These are phyloP conservation scores for Protaetia brevitarsis DNA, from an alignment of 1,140 invertebrate genomes.

Conservation along the genomic window DNA sequence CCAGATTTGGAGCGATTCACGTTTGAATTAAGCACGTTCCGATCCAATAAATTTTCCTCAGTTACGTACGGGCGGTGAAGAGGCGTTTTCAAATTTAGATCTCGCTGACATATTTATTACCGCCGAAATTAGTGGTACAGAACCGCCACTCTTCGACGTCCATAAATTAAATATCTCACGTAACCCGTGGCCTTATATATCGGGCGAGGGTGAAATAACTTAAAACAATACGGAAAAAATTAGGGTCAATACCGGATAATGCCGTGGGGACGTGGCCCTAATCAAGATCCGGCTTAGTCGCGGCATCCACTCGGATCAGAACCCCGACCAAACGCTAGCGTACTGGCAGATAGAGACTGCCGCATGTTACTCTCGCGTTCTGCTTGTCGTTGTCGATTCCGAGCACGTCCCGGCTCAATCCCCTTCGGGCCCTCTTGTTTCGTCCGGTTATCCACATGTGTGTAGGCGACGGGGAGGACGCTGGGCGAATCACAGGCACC, in stretches of 20 bases:
- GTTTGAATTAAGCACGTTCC: too few relatives aligned
- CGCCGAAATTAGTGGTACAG: too few relatives aligned
- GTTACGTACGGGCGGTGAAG: too few relatives aligned
- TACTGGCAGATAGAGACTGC: background rate
- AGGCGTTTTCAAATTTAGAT: too few relatives aligned
- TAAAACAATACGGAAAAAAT: conserved; percentile 17
- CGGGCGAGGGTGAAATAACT: background rate
- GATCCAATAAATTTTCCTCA: too few relatives aligned
- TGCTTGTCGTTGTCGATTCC: background rate
- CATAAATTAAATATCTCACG: conserved; percentile 13
- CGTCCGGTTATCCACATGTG: background rate
- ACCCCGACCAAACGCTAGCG: background rate
- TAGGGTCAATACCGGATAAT: conserved; percentile 11
- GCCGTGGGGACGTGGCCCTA: background rate
- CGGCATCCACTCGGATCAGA: background rate
- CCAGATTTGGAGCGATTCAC: too few relatives aligned
- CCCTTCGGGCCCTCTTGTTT: background rate
- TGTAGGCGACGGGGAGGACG: background rate
- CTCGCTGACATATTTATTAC: too few relatives aligned
- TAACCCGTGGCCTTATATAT: background rate
- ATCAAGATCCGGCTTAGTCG: background rate
- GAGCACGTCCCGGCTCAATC: background rate
- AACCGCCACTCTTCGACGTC: too few relatives aligned
- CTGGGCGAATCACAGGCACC: background rate
- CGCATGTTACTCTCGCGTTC: too few relatives aligned